These are phyloP conservation scores for Lithophane leautieri DNA, from an alignment of 2,888 invertebrate species.

Conservation along the genomic window DNA sequence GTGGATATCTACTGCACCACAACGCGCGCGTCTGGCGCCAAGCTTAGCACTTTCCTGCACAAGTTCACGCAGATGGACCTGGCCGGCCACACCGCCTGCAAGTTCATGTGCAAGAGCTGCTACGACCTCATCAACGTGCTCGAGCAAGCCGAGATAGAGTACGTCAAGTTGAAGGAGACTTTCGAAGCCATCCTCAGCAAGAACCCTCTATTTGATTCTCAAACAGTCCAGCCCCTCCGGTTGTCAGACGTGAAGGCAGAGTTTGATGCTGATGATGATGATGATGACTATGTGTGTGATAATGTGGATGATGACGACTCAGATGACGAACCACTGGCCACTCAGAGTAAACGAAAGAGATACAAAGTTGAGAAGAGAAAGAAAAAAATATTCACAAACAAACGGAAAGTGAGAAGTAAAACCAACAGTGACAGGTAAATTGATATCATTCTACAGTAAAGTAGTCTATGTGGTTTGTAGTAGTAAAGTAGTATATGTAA, in stretches of 20 bases:
- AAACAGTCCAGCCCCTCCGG: conserved; percentile 61
- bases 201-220: conserved; percentile 80
- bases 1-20: conserved; percentile 74
- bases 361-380: conserved; percentile 79
- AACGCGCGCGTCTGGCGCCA: conserved; percentile 75
- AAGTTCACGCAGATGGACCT: conserved; percentile 77
- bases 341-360: conserved; percentile 77
- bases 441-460: neutral
- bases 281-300: conserved; percentile 62
- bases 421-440: conserved; percentile 68
- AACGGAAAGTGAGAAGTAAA: conserved; percentile 68
- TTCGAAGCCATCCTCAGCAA: conserved; percentile 83
- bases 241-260: conserved; percentile 74
- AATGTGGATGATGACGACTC: conserved; percentile 60
- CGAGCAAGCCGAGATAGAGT: conserved; percentile 84
- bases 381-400: conserved; percentile 74
- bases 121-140: conserved; percentile 82
- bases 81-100: conserved; percentile 69
- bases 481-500: too few species aligned
- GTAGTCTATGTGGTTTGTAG: too few species aligned
- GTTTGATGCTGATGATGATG: conserved; percentile 55
- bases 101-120: conserved; percentile 81
- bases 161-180: conserved; percentile 80
- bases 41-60: conserved; percentile 77
- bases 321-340: conserved; percentile 80